Conservation (phyloP, 1,140 invertebrate species). For the Atta cephalotes region DNA sequence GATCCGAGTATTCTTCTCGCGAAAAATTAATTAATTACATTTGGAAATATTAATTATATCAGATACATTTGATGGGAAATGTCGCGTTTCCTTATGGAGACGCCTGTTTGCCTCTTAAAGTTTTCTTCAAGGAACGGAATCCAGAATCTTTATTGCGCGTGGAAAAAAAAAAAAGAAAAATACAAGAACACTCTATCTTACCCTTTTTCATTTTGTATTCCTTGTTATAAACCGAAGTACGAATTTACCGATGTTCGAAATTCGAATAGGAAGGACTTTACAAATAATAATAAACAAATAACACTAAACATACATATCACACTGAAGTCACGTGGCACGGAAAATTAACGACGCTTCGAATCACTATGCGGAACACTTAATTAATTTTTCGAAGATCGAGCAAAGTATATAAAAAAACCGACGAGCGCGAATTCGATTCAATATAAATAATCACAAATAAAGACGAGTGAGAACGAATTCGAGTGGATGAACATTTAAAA, state of each 20-base stretch:
- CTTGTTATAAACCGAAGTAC: neutral
- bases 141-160: neutral
- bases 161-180: neutral
- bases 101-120: neutral
- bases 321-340: neutral
- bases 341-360: neutral
- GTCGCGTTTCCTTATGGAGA: too few relatives aligned
- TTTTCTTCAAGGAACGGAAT: neutral
- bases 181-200: neutral
- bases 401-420: neutral
- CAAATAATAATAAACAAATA: neutral
- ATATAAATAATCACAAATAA: neutral
- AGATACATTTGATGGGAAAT: too few relatives aligned
- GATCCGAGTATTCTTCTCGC: neutral
- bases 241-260: neutral
- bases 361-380: neutral
- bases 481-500: neutral
- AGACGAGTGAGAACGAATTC: too few relatives aligned
- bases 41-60: too few relatives aligned
- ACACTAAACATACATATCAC: neutral
- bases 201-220: slow-evolving; percentile 21
- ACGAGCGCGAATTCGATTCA: neutral
- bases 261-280: neutral
- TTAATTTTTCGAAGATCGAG: neutral
- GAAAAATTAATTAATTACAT: neutral